Base-by-base conservation (phyloP, 2,888 invertebrate species). In the Dromius quadrimaculatus region DNA sequence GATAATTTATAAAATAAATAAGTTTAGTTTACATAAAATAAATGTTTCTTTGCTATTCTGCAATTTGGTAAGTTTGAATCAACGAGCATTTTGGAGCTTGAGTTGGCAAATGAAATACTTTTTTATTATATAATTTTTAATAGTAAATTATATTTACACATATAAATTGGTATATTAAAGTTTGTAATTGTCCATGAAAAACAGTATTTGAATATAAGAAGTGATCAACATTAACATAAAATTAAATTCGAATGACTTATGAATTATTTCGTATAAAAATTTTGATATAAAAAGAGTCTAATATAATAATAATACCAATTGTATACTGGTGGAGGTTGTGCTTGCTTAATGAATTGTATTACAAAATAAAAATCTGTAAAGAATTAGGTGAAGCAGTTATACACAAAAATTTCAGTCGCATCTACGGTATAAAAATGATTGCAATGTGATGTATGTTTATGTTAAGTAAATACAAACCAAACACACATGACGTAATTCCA, bases 111-210 rank as follows among this genome's bases (percentile, higher is more conserved):
- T n/a, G n/a, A n/a, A n/a, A n/a, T n/a, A n/a, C n/a, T 41, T 43
- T 54, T 64, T 59, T 66, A 71, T 64, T 64, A 34, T 22, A 64
- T 64, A 34, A 15, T 54, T 65, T 65, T 50, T 50, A 36, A 65
- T 65, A n/a, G 65, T 65, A 65, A 65, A 65, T 65, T 34, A 65
- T 65, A 65, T 65, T 65, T 65, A 65, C 65, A 65, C 38, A 65
- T 65, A 65, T 34, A 34, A 59, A 59, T 15, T 59, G 59, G 59
- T 28, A 59, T 41, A 41, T 62, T 65, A 54, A 8, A 65, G 17
- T 47, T 32, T 19, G 32, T 43, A 62, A 43, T 22, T 62, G 43
- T 62, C 62, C 23, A 62, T 62, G 23, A 62, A 41, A 62, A 36
- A 38, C 36, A 22, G 9, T 20, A 47, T 34, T 36, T 54, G 23